Percentiles rank a stretch among this genome's conserved stretches.
These are phyloP conservation scores for Sinosuthora webbiana DNA, from an alignment of 2,113 vertebrate genomes.

Conservation along the genomic window DNA sequence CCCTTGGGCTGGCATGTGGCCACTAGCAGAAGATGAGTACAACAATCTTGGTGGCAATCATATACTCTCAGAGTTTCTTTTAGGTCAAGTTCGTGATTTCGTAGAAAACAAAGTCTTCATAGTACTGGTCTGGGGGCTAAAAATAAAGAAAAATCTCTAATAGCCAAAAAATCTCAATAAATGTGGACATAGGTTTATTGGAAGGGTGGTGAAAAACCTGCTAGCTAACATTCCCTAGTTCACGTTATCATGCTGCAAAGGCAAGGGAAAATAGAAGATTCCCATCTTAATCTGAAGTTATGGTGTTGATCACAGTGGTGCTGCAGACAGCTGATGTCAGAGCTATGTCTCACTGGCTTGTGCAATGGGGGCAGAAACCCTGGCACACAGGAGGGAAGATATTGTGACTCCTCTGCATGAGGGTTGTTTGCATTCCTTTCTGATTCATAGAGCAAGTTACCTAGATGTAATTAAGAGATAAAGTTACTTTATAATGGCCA, in stretches of 20 bases:
- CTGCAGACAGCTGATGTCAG: too few species aligned
- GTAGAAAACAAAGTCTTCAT: neutral
- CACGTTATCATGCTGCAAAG: neutral
- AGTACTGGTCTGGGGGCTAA: neutral
- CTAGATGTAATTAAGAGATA: neutral
- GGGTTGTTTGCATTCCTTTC: neutral
- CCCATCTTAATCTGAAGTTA: neutral
- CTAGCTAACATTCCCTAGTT: neutral
- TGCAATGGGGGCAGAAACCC: accelerated
- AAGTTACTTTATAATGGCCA: neutral
- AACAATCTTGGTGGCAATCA: neutral
- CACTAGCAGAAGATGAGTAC: neutral
- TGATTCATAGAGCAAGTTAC: neutral
- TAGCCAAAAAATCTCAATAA: neutral
- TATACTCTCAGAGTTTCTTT: neutral
- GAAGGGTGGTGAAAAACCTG: neutral
- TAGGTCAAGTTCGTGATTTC: neutral
- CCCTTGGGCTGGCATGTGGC: neutral
- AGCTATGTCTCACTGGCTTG: neutral
- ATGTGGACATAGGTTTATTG: neutral
- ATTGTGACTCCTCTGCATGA: neutral
- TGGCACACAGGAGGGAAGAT: neutral
- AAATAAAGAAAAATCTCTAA: neutral
- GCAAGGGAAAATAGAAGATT: neutral
- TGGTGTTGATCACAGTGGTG: neutral